Evolutionary conservation across 2,797 vertebrate species (phyloP).

Genomic region (Amblyopsis hoosieri): DNA sequence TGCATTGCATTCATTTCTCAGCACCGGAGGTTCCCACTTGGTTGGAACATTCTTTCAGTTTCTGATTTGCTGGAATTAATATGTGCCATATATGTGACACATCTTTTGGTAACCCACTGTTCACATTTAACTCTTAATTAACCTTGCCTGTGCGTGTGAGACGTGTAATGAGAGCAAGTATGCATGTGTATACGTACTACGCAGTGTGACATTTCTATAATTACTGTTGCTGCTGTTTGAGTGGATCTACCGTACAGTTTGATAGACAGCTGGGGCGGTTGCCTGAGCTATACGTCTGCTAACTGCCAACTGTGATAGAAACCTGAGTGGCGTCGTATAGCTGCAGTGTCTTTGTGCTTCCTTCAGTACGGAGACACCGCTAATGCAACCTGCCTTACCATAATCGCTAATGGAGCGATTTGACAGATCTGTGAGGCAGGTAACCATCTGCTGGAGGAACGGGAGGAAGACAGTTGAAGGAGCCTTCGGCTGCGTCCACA

Average conservation of each 20-base stretch:
- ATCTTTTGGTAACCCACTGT: too few species aligned
- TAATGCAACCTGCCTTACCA: slow-evolving; percentile 18
- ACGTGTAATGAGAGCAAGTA: too few species aligned
- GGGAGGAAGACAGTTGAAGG: too few species aligned
- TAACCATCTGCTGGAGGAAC: not conserved
- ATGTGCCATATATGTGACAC: too few species aligned
- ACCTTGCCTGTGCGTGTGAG: too few species aligned
- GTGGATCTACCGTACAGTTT: slow-evolving; percentile 9
- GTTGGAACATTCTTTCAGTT: too few species aligned
- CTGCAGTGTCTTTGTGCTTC: slow-evolving; percentile 35
- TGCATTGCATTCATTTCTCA: too few species aligned
- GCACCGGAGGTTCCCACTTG: too few species aligned
- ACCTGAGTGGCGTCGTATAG: slow-evolving; percentile 23
- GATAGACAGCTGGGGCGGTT: slow-evolving; percentile 22
- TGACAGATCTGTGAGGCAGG: slow-evolving; percentile 36
- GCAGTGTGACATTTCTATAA: not conserved
- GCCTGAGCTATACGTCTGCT: not conserved
- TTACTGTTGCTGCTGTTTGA: slow-evolving; percentile 12
- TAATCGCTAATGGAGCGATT: slow-evolving; percentile 46
- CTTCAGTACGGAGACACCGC: slow-evolving; percentile 38
- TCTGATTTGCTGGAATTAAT: too few species aligned
- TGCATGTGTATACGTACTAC: too few species aligned
- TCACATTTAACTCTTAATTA: too few species aligned
- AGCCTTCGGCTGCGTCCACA: too few species aligned
- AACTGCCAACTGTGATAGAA: slow-evolving; percentile 44